phyloP scores from a whole-genome alignment of 2,113 vertebrate genomes.

The Ceuthmochares aereus region DNA sequence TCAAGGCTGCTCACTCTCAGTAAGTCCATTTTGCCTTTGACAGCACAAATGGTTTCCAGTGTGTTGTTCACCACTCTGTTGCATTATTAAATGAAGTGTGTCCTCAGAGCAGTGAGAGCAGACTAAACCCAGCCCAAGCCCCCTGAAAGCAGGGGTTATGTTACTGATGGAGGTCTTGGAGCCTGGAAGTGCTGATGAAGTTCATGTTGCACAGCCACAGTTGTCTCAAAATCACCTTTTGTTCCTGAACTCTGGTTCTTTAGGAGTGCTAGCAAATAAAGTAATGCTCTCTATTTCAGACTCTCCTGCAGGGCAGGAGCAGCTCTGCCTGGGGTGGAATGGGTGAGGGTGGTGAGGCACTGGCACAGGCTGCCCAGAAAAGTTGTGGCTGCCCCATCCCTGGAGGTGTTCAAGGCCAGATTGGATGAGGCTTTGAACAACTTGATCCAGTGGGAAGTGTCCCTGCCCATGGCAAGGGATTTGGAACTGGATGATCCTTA shows the following conservation, averaged over 20 bases:
- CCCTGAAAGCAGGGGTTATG: background rate
- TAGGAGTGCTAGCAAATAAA: background rate
- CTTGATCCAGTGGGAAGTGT: too few relatives aligned
- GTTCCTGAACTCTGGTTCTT: background rate
- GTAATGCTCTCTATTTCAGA: background rate
- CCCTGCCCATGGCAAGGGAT: too few relatives aligned
- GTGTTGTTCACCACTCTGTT: too few relatives aligned
- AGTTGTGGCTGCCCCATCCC: too few relatives aligned
- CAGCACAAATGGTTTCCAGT: background rate
- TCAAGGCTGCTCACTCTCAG: background rate
- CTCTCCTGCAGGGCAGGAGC: background rate
- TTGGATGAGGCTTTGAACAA: too few relatives aligned
- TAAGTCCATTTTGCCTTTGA: background rate
- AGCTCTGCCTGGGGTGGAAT: background rate
- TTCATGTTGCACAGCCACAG: too few relatives aligned
- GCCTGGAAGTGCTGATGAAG: too few relatives aligned
- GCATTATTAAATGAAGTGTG: background rate
- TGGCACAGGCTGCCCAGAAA: too few relatives aligned
- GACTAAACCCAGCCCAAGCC: background rate
- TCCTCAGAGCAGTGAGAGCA: background rate
- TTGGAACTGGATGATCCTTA: too few relatives aligned
- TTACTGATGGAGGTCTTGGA: background rate
- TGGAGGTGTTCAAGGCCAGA: too few relatives aligned
- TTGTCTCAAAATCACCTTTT: background rate
- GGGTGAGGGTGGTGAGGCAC: too few relatives aligned